These are phyloP conservation scores for Bathynomus jamesi DNA, from an alignment of 1,140 invertebrate species.

Conservation along the genomic window DNA sequence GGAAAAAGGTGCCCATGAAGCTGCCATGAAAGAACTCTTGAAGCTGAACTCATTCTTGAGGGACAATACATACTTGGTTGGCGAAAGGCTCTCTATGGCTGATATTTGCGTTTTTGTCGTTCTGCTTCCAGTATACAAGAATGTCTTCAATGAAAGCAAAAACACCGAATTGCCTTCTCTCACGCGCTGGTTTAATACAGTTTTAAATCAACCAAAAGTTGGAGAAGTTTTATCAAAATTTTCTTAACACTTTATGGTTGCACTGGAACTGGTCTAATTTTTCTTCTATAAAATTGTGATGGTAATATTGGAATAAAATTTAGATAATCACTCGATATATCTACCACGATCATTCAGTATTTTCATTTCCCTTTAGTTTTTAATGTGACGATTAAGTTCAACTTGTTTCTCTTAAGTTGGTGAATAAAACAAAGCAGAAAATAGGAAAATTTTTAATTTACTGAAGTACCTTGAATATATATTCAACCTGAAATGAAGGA, in stretches of 20 bases:
- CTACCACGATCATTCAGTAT: too few relatives aligned
- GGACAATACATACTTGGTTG: constrained; percentile 51
- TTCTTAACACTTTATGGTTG: neutral
- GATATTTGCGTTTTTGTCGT: constrained; percentile 49
- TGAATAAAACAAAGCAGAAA: too few relatives aligned
- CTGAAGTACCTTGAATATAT: constrained; percentile 19
- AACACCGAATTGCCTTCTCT: constrained; percentile 27
- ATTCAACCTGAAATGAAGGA: constrained; percentile 21
- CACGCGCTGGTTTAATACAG: constrained; percentile 51
- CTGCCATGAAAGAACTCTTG: constrained; percentile 45
- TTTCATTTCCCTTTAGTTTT: too few relatives aligned
- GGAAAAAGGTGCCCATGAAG: constrained; percentile 44
- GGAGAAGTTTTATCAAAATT: constrained; percentile 43
- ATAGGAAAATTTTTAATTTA: too few relatives aligned
- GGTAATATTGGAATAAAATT: too few relatives aligned
- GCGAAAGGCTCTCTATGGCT: constrained; percentile 50
- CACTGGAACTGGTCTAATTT: too few relatives aligned
- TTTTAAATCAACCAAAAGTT: constrained; percentile 50
- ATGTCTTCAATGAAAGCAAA: constrained; percentile 35
- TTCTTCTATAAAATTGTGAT: too few relatives aligned
- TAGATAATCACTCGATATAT: too few relatives aligned
- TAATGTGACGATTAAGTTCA: too few relatives aligned
- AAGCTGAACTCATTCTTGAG: constrained; percentile 46
- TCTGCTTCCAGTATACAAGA: constrained; percentile 47
- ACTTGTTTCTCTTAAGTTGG: too few relatives aligned